phyloP scores from a whole-genome alignment of 92 coral and sea anemone genomes.

The Paragorgia papillata region DNA sequence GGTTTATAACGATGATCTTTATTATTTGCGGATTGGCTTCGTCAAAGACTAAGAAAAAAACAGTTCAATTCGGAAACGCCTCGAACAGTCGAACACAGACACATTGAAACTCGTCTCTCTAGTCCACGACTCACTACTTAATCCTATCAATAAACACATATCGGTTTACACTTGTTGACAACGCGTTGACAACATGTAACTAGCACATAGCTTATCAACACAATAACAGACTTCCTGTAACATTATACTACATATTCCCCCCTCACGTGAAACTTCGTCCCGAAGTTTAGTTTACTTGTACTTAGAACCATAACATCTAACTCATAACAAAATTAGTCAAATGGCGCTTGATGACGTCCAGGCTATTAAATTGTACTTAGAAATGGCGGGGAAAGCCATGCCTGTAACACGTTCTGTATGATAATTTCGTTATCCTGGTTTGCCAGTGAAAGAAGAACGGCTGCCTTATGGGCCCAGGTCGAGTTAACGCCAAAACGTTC shows the following conservation, averaged over 20 bases:
- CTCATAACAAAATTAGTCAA: background rate
- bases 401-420: conserved; percentile 16
- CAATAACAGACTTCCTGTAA: too few relatives aligned
- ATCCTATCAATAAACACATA: too few relatives aligned
- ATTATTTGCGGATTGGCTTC: too few relatives aligned
- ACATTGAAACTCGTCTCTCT: too few relatives aligned
- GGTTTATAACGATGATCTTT: too few relatives aligned
- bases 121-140: too few relatives aligned
- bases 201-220: too few relatives aligned
- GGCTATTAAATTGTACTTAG: background rate
- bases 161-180: too few relatives aligned
- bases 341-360: background rate
- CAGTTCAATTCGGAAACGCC: too few relatives aligned
- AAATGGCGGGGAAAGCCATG: background rate
- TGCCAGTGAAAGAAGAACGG: background rate
- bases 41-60: too few relatives aligned
- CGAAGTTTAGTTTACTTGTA: conserved; percentile 2
- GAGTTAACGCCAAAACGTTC: conserved; percentile 30
- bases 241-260: conserved; percentile 40
- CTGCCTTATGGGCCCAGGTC: conserved; percentile 25
- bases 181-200: too few relatives aligned
- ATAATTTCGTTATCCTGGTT: background rate
- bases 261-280: conserved; percentile 27
- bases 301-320: background rate
- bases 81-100: too few relatives aligned